These are phyloP conservation scores for Neostethus bicornis DNA, from an alignment of 2,797 vertebrate species.

Conservation along the genomic window DNA sequence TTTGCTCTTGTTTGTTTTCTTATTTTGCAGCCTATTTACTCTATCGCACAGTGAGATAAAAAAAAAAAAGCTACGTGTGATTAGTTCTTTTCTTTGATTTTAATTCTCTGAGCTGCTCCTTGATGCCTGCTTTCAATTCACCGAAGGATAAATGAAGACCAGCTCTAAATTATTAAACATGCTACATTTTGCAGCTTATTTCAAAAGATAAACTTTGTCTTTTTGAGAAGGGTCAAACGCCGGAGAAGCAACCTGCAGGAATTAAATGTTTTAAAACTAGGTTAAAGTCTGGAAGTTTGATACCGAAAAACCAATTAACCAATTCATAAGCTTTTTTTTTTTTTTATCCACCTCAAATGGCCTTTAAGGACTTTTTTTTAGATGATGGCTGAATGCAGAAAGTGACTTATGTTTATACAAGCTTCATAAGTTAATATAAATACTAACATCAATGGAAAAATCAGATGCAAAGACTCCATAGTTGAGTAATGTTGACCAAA, in stretches of 20 bases:
- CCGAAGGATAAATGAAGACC: constrained; percentile 68
- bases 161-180: constrained; percentile 76
- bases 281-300: constrained; percentile 64
- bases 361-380: too few species aligned
- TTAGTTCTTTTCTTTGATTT: constrained; percentile 70
- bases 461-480: constrained; percentile 1
- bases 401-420: constrained; percentile 7
- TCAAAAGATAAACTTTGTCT: constrained; percentile 49
- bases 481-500: not conserved
- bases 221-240: constrained; percentile 38
- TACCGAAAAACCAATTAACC: constrained; percentile 26
- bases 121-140: constrained; percentile 72
- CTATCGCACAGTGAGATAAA: constrained; percentile 57
- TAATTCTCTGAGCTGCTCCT: constrained; percentile 54
- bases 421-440: constrained; percentile 18
- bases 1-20: constrained; percentile 80
- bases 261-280: constrained; percentile 65
- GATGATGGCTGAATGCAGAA: constrained; percentile 12
- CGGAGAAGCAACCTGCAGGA: constrained; percentile 66
- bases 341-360: too few species aligned
- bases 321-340: constrained; percentile 8
- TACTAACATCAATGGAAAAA: constrained; percentile 8
- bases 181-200: constrained; percentile 60
- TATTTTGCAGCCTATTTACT: constrained; percentile 69
- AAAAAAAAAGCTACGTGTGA: constrained; percentile 48